A percentile compares a stretch with the other conserved stretches of the same genome.
Evolutionary conservation across 1,140 invertebrate species (phyloP).

Genomic region (Solen grandis): DNA sequence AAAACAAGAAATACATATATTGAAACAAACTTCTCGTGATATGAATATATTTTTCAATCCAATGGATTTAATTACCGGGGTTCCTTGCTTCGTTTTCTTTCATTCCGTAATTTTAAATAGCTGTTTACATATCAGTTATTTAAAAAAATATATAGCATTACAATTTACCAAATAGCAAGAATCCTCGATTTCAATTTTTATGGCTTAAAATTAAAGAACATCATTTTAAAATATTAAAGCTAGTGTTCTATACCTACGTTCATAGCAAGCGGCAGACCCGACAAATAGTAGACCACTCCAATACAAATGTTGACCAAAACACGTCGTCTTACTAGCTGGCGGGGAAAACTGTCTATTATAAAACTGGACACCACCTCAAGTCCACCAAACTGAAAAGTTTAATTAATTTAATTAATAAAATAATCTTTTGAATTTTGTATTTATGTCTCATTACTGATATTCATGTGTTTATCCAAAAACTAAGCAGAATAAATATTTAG

Average conservation of each 20-base stretch:
- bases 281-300: constrained; percentile 58
- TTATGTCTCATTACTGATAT: background rate
- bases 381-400: constrained; percentile 87
- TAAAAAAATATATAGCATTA: too few relatives aligned
- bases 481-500: background rate
- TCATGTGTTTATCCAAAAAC: background rate
- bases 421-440: background rate
- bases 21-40: too few relatives aligned
- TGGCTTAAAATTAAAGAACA: too few relatives aligned
- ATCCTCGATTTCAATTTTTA: too few relatives aligned
- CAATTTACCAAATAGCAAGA: too few relatives aligned
- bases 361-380: constrained; percentile 89
- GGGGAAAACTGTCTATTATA: constrained; percentile 86
- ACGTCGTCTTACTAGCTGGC: constrained; percentile 76
- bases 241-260: constrained; percentile 68
- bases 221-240: too few relatives aligned
- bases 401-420: background rate
- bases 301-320: constrained; percentile 51
- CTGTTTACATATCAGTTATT: too few relatives aligned
- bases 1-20: too few relatives aligned
- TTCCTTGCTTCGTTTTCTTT: too few relatives aligned
- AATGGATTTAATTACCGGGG: too few relatives aligned
- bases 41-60: too few relatives aligned
- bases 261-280: constrained; percentile 70
- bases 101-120: too few relatives aligned